Evolutionary conservation across 1,140 invertebrate species (phyloP), one percentile per base, ranked within the genome.

Genomic region (Pachypeltis micranthus): DNA sequence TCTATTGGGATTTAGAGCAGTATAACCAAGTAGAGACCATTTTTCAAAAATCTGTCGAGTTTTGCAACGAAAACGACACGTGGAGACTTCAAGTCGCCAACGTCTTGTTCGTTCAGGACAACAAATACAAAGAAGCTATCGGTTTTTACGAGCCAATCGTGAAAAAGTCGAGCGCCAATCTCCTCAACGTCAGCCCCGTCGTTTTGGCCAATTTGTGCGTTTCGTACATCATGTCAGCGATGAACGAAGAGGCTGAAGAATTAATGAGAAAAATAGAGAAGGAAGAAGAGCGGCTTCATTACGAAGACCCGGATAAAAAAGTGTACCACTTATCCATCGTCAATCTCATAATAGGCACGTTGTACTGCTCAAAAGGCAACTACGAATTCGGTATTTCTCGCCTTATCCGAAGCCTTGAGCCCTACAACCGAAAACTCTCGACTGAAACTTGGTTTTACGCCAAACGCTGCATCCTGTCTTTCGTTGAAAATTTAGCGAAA

Each of bases 11-110:
- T 63, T 80, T 92, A 70, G 92, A 96, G 72, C 94, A 98, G 73
- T 99, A 98, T 72, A 77, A 83, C 1, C 92, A 96, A 74, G 93
- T 96, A 0, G 92, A 95, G 72, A 92, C 92, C 72, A 91, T 95
- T 65, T 95, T 95, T 71, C 83, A 93, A 24, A 96, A 96, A 74
- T 97, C 94, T 55, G 92, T 93, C 0, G 96, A 99, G 73, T 98
- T 98, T 75, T 98, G 95, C 71, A 95, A 93, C 69, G 94, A 98
- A 72, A 91, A 96, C 70, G 93, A 98, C 70, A 84, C 88, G 1
- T 99, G 96, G 96, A 88, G 94, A 67, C 77, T 99, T 3, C 99
- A 99, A 73, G 94, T 98, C 0, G 96, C 96, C 0, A 96, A 99
- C 73, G 96, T 98, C 1, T 77, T 99, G 2, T 99, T 98, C 73